phyloP scores from a whole-genome alignment of 2,113 vertebrate genomes.

The Spizaetus ornatus region DNA sequence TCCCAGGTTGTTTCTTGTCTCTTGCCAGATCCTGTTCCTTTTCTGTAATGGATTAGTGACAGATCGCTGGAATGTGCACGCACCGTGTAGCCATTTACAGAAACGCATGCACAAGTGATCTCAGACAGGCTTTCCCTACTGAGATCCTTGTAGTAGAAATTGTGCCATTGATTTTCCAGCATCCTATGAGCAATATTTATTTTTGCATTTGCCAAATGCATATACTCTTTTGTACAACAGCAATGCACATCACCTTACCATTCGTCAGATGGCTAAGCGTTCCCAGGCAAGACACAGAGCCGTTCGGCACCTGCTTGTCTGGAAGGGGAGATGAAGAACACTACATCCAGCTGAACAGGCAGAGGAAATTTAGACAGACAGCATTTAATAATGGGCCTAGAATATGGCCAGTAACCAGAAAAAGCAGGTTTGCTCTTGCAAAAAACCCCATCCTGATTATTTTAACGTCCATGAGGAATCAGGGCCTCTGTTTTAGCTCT shows the following conservation, averaged over 20 bases:
- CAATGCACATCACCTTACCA: not conserved
- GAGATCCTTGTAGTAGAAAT: slow-evolving; percentile 2
- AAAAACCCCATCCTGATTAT: not conserved
- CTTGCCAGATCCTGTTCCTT: not conserved
- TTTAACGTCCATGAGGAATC: not conserved
- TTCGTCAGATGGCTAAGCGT: not conserved
- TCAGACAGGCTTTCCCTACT: not conserved
- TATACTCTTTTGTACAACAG: not conserved
- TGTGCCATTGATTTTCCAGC: slow-evolving; percentile 29
- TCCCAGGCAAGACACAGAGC: not conserved
- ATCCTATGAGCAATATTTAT: not conserved
- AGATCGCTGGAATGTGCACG: not conserved
- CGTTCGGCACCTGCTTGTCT: not conserved
- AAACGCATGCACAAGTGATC: not conserved
- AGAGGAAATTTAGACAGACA: not conserved
- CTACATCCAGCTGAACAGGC: not conserved
- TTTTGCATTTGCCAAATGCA: not conserved
- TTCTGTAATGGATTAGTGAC: not conserved
- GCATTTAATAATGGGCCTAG: not conserved
- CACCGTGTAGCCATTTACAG: not conserved
- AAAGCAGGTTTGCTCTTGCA: not conserved
- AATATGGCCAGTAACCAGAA: not conserved
- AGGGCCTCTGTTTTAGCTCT: not conserved
- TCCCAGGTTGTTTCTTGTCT: not conserved
- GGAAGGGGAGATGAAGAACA: not conserved